Percentiles rank a stretch among this genome's conserved stretches.
These are phyloP conservation scores for Drosophila buzzatii DNA, from an alignment of 2,888 invertebrate genomes.

Conservation along the genomic window DNA sequence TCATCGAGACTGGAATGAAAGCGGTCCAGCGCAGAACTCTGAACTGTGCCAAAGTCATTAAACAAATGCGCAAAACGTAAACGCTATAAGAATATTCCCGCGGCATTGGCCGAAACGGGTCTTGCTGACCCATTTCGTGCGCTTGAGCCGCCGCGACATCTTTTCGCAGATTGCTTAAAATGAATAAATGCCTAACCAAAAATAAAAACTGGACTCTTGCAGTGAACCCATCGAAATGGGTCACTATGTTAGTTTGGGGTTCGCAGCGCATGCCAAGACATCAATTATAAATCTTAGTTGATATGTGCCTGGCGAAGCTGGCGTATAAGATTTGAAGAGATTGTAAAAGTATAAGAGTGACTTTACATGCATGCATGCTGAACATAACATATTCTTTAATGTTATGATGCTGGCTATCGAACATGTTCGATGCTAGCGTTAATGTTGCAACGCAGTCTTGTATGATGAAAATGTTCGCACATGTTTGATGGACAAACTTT, in stretches of 20 bases:
- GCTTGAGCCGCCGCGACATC: conserved; percentile 29
- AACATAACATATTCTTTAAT: background rate
- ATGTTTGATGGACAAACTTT: conserved; percentile 2
- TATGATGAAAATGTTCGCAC: background rate
- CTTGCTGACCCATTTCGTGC: conserved; percentile 57
- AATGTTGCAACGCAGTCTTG: conserved; percentile 3
- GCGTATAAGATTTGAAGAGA: background rate
- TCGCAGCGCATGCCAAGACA: background rate
- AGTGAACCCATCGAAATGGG: conserved; percentile 30
- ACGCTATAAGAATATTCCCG: conserved; percentile 35
- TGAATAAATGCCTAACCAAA: conserved; percentile 35
- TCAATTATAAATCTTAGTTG: conserved; percentile 7
- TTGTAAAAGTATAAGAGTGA: background rate
- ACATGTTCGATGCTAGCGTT: conserved; percentile 14
- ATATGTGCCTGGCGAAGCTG: background rate
- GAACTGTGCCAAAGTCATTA: conserved; percentile 63
- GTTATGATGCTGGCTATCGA: background rate
- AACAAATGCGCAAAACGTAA: conserved; percentile 25
- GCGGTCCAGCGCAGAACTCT: conserved; percentile 36
- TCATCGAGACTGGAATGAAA: conserved; percentile 56
- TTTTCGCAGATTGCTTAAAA: conserved; percentile 34
- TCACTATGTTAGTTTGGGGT: conserved; percentile 16
- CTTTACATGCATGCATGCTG: background rate
- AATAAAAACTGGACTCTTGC: conserved; percentile 39
- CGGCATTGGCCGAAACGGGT: conserved; percentile 49